Base-by-base conservation (phyloP, 30 jellyfish, hydroid and myxozoan genomes). In the Rhopilema esculentum region DNA sequence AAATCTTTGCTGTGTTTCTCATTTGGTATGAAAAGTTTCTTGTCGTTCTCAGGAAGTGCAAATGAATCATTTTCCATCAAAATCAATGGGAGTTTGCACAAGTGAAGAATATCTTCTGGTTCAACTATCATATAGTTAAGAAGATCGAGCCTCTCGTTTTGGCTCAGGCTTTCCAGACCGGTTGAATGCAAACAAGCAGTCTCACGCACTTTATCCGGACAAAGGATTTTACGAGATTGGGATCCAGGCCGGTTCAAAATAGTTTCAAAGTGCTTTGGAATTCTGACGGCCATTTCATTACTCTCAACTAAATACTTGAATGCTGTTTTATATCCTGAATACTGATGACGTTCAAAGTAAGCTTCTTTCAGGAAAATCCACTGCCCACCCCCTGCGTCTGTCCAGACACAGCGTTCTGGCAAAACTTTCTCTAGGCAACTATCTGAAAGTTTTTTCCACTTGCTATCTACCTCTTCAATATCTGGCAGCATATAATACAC, bases 401-500 rank as follows among this genome's bases (percentile, higher is more conserved):
- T 83, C 92, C 92, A 83, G 21, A 83, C 7, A 53, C 79, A 83
- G 6, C 63, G 40, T 8, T 18, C 77, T 6, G 27, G 4, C 17
- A 82, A 82, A 19, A 83, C 29, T 18, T 9, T 48, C 28, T 19
- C 30, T 18, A 83, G 82, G 28, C 69, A 49, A 24, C 24, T 25
- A 23, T 33, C 72, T 2, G 92, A 76, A 21, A 83, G 71, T 52
- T 49, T 69, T 71, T 48, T 27, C 94, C 94, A 85, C 28, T 85
- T 85, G 19, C 25, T 18, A 48, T 85, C 88, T 23, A 85, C 88
- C 20, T 21, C 22, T 15, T 66, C 17, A 29, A 73, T 17, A 51
- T 85, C 88, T 1, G 94, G 94, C 17, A 74, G 51, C 1, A 65
- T 16, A 63, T 74, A 30, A 83, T 85, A 85, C 19, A 85, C 88